A percentile compares a stretch with the other conserved stretches of the same genome.
Evolutionary conservation across 2,888 invertebrate species (phyloP).

Genomic region (Hirtodrosophila trivittata): DNA sequence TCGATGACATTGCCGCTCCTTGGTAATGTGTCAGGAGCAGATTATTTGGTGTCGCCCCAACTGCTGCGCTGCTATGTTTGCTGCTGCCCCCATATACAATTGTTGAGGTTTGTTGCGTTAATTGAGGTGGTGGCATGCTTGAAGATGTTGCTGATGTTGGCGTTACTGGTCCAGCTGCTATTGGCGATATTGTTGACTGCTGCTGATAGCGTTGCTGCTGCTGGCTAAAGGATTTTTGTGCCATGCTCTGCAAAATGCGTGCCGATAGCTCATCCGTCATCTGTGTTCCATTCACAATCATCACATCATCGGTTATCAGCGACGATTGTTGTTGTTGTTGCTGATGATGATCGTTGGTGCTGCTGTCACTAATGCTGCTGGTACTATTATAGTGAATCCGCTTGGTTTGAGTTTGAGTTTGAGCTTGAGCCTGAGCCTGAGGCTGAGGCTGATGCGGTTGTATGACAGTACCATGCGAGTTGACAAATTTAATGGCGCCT

Average conservation of each 20-base stretch:
- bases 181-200: conserved; percentile 45
- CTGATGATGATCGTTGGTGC: conserved; percentile 46
- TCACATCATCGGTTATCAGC: conserved; percentile 82
- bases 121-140: conserved; percentile 76
- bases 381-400: conserved; percentile 59
- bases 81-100: conserved; percentile 51
- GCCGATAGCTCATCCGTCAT: conserved; percentile 84
- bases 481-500: conserved; percentile 83
- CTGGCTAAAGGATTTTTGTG: conserved; percentile 82
- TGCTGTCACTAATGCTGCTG: conserved; percentile 44
- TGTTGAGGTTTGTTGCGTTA: conserved; percentile 64
- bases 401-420: conserved; percentile 40
- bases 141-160: conserved; percentile 45
- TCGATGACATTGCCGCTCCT: conserved; percentile 40
- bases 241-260: conserved; percentile 83
- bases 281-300: conserved; percentile 84
- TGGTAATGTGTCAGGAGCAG: conserved; percentile 61
- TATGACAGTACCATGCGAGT: conserved; percentile 83
- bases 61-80: conserved; percentile 27
- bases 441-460: conserved; percentile 81
- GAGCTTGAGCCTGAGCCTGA: no score
- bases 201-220: conserved; percentile 67
- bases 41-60: conserved; percentile 40
- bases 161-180: conserved; percentile 48
- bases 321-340: conserved; percentile 56